Evolutionary conservation across 1,140 invertebrate genomes (phyloP).

Genomic region (Listronotus oregonensis): DNA sequence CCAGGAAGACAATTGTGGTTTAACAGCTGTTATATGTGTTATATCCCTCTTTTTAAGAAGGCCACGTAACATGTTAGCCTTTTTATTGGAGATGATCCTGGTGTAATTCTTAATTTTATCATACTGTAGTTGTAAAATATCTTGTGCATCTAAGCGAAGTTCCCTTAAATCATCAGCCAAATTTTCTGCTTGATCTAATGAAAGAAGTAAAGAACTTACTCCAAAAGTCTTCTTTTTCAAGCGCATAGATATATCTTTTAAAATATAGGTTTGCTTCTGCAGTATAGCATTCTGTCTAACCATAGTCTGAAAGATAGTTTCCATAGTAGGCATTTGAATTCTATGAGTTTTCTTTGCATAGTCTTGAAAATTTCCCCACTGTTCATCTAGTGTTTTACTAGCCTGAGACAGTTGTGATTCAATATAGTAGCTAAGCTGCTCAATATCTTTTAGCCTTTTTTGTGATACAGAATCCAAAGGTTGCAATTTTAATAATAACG

Average conservation of each 20-base stretch:
- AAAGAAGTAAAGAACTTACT: constrained; percentile 38
- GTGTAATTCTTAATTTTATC: constrained; percentile 41
- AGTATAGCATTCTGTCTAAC: constrained; percentile 67
- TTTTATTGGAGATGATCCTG: constrained; percentile 40
- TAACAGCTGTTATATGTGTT: constrained; percentile 37
- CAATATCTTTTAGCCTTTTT: constrained; percentile 62
- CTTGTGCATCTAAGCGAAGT: constrained; percentile 42
- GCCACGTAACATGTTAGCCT: constrained; percentile 40
- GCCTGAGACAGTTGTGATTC: constrained; percentile 65
- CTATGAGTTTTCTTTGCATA: constrained; percentile 56
- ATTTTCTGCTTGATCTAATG: constrained; percentile 36
- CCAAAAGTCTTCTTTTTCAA: constrained; percentile 35
- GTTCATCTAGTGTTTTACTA: constrained; percentile 63
- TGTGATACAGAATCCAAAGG: constrained; percentile 64
- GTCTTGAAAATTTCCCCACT: constrained; percentile 65
- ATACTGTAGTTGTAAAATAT: constrained; percentile 39
- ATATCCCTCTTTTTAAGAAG: constrained; percentile 43
- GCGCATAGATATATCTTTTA: constrained; percentile 49
- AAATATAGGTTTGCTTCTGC: constrained; percentile 57
- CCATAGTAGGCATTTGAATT: constrained; percentile 64
- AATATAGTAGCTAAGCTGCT: constrained; percentile 64
- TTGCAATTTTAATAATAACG: constrained; percentile 58
- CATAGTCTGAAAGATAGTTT: constrained; percentile 70
- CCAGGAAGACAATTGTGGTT: constrained; percentile 44
- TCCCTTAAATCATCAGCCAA: constrained; percentile 45